Percentiles rank a stretch among this genome's conserved stretches.
Evolutionary conservation across 2,888 invertebrate species (phyloP).

Genomic region (Blomia tropicalis): DNA sequence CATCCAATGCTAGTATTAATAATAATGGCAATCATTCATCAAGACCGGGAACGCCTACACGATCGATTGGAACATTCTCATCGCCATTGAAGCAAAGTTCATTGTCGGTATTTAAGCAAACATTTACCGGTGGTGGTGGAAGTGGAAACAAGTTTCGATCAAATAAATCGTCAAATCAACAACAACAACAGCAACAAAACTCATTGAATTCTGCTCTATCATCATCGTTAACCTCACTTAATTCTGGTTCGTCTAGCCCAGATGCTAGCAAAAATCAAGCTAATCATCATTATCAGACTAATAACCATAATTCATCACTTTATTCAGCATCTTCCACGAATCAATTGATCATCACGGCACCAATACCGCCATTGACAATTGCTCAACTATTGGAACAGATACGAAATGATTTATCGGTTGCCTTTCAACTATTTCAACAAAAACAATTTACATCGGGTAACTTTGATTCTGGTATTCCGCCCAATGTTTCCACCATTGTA

Average conservation of each 20-base stretch:
- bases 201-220: not conserved
- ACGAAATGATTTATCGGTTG: not conserved
- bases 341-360: not conserved
- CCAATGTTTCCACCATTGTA: not conserved
- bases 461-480: not conserved
- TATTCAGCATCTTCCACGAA: not conserved
- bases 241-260: not conserved
- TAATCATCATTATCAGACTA: too few species aligned
- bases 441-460: not conserved
- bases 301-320: not conserved
- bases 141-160: not conserved
- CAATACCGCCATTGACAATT: not conserved
- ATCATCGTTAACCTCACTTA: conserved; percentile 5
- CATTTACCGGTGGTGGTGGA: not conserved
- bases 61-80: too few species aligned
- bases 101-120: not conserved
- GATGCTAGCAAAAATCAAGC: too few species aligned
- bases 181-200: not conserved
- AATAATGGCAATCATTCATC: not conserved
- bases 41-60: not conserved
- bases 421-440: conserved; percentile 7
- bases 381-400: not conserved
- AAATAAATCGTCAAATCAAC: not conserved
- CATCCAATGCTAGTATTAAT: too few species aligned
- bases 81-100: too few species aligned